Evolutionary conservation across 2,113 vertebrate species (phyloP), one percentile per base, ranked within the genome.

Genomic region (Chunga burmeisteri): DNA sequence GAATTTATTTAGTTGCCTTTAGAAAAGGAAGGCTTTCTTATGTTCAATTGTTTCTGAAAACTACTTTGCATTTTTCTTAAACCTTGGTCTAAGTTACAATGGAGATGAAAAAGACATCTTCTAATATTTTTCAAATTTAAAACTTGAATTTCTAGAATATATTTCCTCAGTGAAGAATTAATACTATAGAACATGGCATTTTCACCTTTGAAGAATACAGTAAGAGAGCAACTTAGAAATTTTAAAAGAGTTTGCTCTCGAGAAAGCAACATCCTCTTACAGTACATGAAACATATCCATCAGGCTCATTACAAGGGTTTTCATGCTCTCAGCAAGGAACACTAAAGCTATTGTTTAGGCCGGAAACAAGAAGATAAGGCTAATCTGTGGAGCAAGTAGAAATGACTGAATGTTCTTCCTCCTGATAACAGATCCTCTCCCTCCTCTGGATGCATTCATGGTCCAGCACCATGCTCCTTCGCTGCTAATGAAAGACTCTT

Each of bases 271-370:
- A 2, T 73, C 66, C 26, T 90, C 56, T 63, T 38, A 42, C 13
- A 77, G 40, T 16, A 42, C 16, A 63, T 27, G 40, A 90, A 82
- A 25, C 17, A 36, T 27, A 72, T 20, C 44, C 79, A 86, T 68
- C 74, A 77, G 27, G 34, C 50, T 80, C 58, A 67, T 25, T 23
- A 27, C 52, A 89, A 22, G 16, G 44, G 34, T 58, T 80, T 86
- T 47, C 46, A 23, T 13, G 29, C 38, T 82, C 49, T 68, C 58
- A 85, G 21, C 27, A 56, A 73, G 36, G 27, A 84, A 94, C 49
- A 93, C 34, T 88, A 75, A 44, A 80, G 34, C 67, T 80, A 53
- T 90, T 92, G 81, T 90, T 85, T 46, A 49, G 50, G 38, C 38
- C 0, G 0, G 87, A 95, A 89, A 71, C 17, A 67, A 79, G 61